Percentiles rank a stretch among this genome's conserved stretches.
Evolutionary conservation across 2,113 vertebrate species (phyloP).

Genomic region (Arothron firmamentum): DNA sequence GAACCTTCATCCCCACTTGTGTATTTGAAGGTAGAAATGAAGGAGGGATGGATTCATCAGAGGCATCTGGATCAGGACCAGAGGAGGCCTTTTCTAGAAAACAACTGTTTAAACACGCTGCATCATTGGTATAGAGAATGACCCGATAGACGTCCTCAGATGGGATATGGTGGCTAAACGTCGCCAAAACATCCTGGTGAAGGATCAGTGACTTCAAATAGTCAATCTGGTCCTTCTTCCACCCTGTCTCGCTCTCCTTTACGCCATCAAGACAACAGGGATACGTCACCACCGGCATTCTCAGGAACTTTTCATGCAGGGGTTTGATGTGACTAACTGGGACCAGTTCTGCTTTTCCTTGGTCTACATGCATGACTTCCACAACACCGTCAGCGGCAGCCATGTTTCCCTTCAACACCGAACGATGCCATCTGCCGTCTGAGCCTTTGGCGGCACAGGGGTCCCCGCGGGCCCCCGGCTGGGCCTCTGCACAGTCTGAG

Average conservation of each 20-base stretch:
- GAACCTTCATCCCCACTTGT: neutral
- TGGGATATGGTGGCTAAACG: constrained; percentile 70
- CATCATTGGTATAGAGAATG: constrained; percentile 73
- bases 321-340: constrained; percentile 66
- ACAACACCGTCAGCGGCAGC: constrained; percentile 45
- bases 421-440: constrained; percentile 83
- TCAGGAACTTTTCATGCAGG: constrained; percentile 75
- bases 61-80: constrained; percentile 4
- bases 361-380: constrained; percentile 83
- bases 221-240: constrained; percentile 68
- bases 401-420: constrained; percentile 73
- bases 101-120: constrained; percentile 69
- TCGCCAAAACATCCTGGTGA: constrained; percentile 70
- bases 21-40: no score
- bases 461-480: constrained; percentile 63
- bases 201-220: constrained; percentile 76
- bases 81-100: constrained; percentile 60
- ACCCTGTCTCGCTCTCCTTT: constrained; percentile 65
- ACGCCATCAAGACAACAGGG: constrained; percentile 77
- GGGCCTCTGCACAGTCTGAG: constrained; percentile 35
- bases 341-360: constrained; percentile 80
- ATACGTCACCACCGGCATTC: constrained; percentile 86
- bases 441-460: constrained; percentile 79
- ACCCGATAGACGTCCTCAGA: constrained; percentile 78
- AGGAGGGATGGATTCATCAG: neutral